Evolutionary conservation across 1,140 invertebrate genomes (phyloP).

Genomic region (Laupala kohalensis): DNA sequence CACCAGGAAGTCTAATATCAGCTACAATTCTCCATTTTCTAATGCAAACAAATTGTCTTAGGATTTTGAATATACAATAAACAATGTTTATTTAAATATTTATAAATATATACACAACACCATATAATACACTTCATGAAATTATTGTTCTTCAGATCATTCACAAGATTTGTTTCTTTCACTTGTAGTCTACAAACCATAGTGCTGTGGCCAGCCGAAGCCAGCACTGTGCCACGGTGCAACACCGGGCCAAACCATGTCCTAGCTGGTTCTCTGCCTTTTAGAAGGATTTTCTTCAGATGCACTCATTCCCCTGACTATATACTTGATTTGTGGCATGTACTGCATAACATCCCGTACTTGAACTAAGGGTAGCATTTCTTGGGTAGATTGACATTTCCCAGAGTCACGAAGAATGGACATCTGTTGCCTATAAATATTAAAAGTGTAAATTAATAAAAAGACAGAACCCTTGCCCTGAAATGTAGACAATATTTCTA

Average conservation of each 20-base stretch:
- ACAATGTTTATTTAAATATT: background rate
- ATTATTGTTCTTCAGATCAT: background rate
- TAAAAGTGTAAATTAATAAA: background rate
- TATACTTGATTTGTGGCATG: conserved; percentile 76
- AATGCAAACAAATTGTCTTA: background rate
- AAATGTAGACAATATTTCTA: too few relatives aligned
- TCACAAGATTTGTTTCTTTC: background rate
- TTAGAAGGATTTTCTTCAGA: conserved; percentile 36
- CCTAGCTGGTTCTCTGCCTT: conserved; percentile 46
- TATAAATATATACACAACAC: background rate
- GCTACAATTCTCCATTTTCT: background rate
- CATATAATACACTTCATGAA: background rate
- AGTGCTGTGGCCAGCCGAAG: conserved; percentile 10
- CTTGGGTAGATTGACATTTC: conserved; percentile 49
- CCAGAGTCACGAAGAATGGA: conserved; percentile 57
- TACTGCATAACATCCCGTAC: conserved; percentile 67
- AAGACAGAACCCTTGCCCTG: too few relatives aligned
- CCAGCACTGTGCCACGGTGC: conserved; percentile 7
- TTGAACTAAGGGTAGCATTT: conserved; percentile 54
- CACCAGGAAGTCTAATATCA: background rate
- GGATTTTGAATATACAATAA: background rate
- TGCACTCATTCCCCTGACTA: conserved; percentile 38
- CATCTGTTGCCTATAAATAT: conserved; percentile 46
- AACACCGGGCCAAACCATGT: conserved; percentile 26
- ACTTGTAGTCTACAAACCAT: conserved; percentile 4